phyloP scores from a whole-genome alignment of 2,113 vertebrate genomes.

The Semicossyphus pulcher region DNA sequence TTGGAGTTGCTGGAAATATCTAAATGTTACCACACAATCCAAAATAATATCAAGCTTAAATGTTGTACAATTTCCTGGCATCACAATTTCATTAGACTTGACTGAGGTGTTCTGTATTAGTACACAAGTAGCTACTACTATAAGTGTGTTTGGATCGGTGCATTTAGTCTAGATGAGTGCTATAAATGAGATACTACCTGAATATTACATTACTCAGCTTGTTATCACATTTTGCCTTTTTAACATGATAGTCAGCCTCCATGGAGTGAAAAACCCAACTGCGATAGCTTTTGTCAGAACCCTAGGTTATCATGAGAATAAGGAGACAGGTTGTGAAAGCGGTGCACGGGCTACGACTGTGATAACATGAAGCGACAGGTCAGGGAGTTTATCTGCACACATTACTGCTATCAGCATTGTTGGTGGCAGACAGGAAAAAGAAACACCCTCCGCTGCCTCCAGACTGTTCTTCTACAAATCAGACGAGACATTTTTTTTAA shows the following conservation, averaged over 20 bases:
- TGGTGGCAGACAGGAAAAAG: slow-evolving; percentile 6
- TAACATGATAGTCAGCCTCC: neutral
- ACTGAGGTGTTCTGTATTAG: neutral
- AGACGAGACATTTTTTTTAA: neutral
- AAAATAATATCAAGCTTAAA: neutral
- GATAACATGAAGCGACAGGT: slow-evolving; percentile 48
- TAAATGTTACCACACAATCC: neutral
- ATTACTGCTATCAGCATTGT: slow-evolving; percentile 26
- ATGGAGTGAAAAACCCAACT: slow-evolving; percentile 18
- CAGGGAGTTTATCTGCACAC: slow-evolving; percentile 40
- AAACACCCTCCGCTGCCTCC: neutral
- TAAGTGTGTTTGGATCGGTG: neutral
- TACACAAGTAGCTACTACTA: neutral
- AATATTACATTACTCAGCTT: neutral
- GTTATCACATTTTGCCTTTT: neutral
- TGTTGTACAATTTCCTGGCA: neutral
- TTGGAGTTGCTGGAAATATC: neutral
- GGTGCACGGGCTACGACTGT: neutral
- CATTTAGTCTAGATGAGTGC: neutral
- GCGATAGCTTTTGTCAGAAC: slow-evolving; percentile 16
- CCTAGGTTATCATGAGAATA: slow-evolving; percentile 31
- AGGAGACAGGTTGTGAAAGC: slow-evolving; percentile 6
- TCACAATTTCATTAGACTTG: neutral
- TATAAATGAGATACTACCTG: neutral
- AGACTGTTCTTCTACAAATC: neutral